Evolutionary conservation across 2,113 vertebrate genomes (phyloP).

Genomic region (Burhinus bistriatus): DNA sequence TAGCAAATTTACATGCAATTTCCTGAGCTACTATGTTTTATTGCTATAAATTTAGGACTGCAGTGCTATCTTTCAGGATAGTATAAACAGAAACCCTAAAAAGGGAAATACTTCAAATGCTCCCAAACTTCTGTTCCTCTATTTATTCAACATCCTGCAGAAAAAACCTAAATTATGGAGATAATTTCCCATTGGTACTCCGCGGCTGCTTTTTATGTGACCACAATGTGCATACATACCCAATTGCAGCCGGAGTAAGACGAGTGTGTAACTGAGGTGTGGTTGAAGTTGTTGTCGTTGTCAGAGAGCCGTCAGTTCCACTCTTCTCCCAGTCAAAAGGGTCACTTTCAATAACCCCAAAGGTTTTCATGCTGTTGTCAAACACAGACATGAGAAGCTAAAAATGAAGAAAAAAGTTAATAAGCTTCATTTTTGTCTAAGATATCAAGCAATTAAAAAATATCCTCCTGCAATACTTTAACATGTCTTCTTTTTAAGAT

Average conservation of each 20-base stretch:
- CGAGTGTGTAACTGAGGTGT: slow-evolving; percentile 94
- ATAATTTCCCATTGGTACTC: background rate
- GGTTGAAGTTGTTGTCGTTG: slow-evolving; percentile 84
- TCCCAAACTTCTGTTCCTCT: background rate
- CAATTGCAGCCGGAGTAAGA: slow-evolving; percentile 92
- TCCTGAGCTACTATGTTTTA: background rate
- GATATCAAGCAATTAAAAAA: background rate
- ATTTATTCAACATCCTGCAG: background rate
- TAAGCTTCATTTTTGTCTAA: background rate
- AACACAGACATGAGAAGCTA: slow-evolving; percentile 97
- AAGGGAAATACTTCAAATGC: background rate
- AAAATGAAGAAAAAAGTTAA: background rate
- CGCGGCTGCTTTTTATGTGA: background rate
- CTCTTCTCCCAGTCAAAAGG: slow-evolving; percentile 97
- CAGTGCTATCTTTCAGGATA: background rate
- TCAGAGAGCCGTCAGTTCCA: slow-evolving; percentile 85
- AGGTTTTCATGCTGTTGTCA: slow-evolving; percentile 95
- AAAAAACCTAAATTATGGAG: background rate
- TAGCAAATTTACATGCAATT: background rate
- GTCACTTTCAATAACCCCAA: slow-evolving; percentile 93
- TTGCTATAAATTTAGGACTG: background rate
- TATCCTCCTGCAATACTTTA: background rate
- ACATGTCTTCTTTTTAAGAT: background rate
- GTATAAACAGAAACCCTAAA: background rate
- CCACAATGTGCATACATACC: slow-evolving; percentile 71